Conservation (phyloP, 2,113 vertebrate genomes). For the Heterotis niloticus region DNA sequence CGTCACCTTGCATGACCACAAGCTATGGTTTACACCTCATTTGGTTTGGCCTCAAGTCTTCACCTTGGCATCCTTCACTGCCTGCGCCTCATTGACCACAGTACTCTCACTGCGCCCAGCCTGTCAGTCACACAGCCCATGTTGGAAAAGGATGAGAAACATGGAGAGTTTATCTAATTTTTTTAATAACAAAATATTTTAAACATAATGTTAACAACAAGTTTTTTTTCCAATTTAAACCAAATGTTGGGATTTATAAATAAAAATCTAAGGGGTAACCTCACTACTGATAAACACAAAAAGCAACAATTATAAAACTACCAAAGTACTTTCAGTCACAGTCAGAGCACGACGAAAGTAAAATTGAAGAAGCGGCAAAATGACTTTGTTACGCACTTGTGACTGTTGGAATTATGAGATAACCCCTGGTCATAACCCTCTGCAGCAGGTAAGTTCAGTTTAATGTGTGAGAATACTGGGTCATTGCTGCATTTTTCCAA, state of each 20-base stretch:
- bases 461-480: not conserved
- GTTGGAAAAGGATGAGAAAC: not conserved
- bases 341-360: not conserved
- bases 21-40: not conserved
- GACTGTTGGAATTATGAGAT: too few species aligned
- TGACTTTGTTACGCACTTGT: too few species aligned
- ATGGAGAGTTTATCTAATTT: not conserved
- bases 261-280: too few species aligned
- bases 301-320: too few species aligned
- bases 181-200: too few species aligned
- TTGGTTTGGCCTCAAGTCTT: not conserved
- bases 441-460: too few species aligned
- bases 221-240: too few species aligned
- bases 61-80: constrained; percentile 80
- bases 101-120: constrained; percentile 78
- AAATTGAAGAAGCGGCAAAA: too few species aligned
- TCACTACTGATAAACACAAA: not conserved
- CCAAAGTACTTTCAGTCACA: not conserved
- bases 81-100: constrained; percentile 66
- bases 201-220: not conserved
- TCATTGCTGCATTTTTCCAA: not conserved
- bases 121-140: constrained; percentile 50
- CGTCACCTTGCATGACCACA: not conserved
- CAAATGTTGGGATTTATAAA: too few species aligned
- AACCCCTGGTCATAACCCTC: too few species aligned